phyloP scores from a whole-genome alignment of 2,888 invertebrate species.

The Cheilosia impressa region DNA sequence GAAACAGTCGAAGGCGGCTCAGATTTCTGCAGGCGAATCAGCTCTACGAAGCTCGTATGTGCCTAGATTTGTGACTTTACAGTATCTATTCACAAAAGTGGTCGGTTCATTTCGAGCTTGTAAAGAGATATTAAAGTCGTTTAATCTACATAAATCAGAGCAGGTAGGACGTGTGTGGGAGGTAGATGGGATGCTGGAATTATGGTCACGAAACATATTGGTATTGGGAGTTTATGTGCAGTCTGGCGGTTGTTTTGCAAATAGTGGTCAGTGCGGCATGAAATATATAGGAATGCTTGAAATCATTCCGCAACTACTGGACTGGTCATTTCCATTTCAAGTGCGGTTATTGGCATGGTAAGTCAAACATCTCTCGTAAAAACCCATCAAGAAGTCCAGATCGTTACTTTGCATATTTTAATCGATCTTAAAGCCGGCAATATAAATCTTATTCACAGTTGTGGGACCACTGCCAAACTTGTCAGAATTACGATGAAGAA shows the following conservation, averaged over 20 bases:
- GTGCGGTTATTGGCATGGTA: too few relatives aligned
- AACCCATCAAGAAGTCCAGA: not conserved
- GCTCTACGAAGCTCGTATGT: too few relatives aligned
- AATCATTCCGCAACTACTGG: too few relatives aligned
- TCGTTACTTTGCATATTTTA: not conserved
- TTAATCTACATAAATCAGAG: slow-evolving; percentile 3
- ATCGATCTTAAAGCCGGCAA: not conserved
- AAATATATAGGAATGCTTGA: too few relatives aligned
- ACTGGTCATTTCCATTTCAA: too few relatives aligned
- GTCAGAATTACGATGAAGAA: not conserved
- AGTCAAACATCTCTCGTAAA: too few relatives aligned
- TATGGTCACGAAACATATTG: too few relatives aligned
- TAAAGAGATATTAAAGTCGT: not conserved
- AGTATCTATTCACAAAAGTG: not conserved
- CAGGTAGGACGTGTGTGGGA: not conserved
- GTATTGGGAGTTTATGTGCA: too few relatives aligned
- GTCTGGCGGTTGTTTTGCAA: too few relatives aligned
- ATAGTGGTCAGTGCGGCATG: too few relatives aligned
- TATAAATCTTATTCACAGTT: not conserved
- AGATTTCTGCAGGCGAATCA: slow-evolving; percentile 13
- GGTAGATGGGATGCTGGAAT: not conserved
- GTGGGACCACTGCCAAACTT: not conserved
- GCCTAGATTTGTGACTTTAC: not conserved
- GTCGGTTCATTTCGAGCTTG: not conserved
- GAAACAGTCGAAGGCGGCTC: slow-evolving; percentile 19